A percentile compares a stretch with the other conserved stretches of the same genome.
Conservation (phyloP, 2,888 invertebrate species). For the Chymomyza procnemis region DNA sequence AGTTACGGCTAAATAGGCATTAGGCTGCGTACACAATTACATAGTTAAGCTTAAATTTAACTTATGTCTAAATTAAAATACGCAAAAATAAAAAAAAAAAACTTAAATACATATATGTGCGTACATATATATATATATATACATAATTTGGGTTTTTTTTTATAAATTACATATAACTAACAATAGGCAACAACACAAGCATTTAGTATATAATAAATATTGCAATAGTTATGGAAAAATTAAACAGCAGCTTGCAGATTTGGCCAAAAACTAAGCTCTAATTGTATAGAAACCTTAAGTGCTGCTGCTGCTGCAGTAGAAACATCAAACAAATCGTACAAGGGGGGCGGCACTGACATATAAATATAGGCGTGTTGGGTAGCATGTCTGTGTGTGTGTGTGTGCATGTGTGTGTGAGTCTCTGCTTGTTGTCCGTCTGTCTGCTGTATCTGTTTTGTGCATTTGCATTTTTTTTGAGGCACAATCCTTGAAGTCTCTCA, state of each 20-base stretch:
- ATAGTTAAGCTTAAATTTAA: neutral
- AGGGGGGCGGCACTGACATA: neutral
- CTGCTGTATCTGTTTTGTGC: neutral
- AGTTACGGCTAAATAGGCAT: neutral
- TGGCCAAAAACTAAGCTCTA: neutral
- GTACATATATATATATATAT: neutral
- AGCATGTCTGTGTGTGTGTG: neutral
- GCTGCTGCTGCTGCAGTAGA: too few species aligned
- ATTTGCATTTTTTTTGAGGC: neutral
- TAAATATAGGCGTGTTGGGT: neutral
- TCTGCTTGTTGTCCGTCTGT: neutral
- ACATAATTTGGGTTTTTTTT: neutral
- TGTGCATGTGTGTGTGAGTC: neutral
- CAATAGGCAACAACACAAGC: constrained; percentile 2
- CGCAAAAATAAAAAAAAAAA: neutral
- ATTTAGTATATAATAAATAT: neutral
- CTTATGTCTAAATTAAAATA: neutral
- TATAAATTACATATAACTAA: constrained; percentile 8
- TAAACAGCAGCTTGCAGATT: neutral
- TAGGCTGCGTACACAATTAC: neutral
- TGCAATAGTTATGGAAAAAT: neutral
- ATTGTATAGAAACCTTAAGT: too few species aligned
- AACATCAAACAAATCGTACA: neutral
- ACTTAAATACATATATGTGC: too few species aligned
- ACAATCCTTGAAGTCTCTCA: neutral